Conservation (phyloP, 2,888 invertebrate genomes). For the Papilio gigon region DNA sequence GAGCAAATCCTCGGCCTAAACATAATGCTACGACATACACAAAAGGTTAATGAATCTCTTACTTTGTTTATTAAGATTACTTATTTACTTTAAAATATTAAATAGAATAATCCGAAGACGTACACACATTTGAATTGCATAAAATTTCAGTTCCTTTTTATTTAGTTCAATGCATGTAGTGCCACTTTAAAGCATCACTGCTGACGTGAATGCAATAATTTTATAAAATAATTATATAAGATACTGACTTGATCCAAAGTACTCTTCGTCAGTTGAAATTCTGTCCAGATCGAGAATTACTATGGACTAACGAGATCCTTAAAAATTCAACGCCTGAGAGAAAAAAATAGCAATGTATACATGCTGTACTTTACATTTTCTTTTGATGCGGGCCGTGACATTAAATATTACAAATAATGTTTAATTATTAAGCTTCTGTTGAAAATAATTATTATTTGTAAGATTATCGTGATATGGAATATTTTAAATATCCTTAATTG, state of each 20-base stretch:
- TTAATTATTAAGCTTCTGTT: no score
- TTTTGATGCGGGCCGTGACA: no score
- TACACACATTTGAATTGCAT: not conserved
- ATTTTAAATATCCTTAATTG: not conserved
- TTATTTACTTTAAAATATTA: not conserved
- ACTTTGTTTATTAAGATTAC: slow-evolving; percentile 46
- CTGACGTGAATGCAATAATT: not conserved
- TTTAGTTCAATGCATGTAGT: not conserved
- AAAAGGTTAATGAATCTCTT: slow-evolving; percentile 48
- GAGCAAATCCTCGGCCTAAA: slow-evolving; percentile 59
- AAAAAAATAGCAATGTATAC: slow-evolving; percentile 11
- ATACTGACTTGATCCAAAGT: not conserved
- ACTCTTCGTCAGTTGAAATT: not conserved
- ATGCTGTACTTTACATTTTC: not conserved
- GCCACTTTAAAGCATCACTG: not conserved
- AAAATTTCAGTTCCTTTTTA: not conserved
- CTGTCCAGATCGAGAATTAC: not conserved
- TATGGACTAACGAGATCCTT: not conserved
- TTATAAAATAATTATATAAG: not conserved
- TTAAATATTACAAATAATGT: no score
- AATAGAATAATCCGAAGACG: slow-evolving; percentile 34
- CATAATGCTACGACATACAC: slow-evolving; percentile 45
- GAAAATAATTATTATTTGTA: no score
- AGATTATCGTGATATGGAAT: not conserved
- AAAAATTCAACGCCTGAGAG: not conserved